Conservation (phyloP, 2,888 invertebrate genomes). For the Cinara cedri region DNA sequence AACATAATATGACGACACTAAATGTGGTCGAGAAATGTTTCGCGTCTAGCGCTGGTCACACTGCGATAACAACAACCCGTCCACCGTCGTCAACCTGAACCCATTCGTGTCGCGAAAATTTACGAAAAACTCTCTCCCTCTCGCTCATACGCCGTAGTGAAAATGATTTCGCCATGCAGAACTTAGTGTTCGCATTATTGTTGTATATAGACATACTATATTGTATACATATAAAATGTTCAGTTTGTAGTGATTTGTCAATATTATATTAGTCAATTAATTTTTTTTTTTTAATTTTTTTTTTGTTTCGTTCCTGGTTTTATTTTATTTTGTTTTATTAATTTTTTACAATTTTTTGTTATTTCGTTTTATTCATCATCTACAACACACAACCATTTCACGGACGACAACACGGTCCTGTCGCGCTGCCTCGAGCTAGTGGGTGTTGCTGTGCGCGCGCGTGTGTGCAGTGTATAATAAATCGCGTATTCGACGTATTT, state of each 20-base stretch:
- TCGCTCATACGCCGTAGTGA: constrained; percentile 3
- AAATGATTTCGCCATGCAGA: constrained; percentile 8
- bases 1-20: no score
- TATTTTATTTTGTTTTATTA: background rate
- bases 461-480: background rate
- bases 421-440: constrained; percentile 37
- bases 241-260: background rate
- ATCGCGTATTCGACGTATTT: background rate
- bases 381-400: constrained; percentile 5
- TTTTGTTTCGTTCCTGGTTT: background rate
- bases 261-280: background rate
- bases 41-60: constrained; percentile 15
- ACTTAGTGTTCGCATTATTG: no score
- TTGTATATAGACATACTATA: no score
- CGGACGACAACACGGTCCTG: constrained; percentile 6
- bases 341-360: background rate
- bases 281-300: background rate
- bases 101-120: constrained; percentile 53
- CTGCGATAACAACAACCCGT: constrained; percentile 32
- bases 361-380: background rate
- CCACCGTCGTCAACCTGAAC: constrained; percentile 29
- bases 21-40: background rate
- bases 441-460: constrained; percentile 45
- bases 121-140: constrained; percentile 32
- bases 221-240: background rate